Conservation (phyloP, 2,888 invertebrate genomes). For the Doris montereyensis region DNA sequence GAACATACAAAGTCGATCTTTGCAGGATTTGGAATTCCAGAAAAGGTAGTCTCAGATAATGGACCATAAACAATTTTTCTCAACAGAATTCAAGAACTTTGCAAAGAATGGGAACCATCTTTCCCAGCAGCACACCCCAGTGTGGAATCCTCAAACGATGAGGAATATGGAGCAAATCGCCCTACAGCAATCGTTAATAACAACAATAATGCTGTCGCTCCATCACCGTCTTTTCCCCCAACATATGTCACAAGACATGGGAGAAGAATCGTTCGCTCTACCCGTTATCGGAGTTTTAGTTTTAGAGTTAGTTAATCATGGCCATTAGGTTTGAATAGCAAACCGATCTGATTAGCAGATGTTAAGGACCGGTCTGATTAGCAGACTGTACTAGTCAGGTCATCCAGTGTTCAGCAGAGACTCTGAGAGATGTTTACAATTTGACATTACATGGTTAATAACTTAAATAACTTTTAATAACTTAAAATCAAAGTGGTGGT, state of each 20-base stretch:
- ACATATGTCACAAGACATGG: neutral
- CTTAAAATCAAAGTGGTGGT: too few species aligned
- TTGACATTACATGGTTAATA: too few species aligned
- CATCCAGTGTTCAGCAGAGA: too few species aligned
- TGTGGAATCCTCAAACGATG: neutral
- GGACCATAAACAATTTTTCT: too few species aligned
- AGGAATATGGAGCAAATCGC: neutral
- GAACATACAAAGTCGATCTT: neutral
- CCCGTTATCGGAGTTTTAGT: neutral
- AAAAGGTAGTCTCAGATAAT: neutral
- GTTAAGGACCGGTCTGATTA: neutral
- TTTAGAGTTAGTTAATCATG: neutral
- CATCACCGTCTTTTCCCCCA: neutral
- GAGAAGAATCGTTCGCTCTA: neutral
- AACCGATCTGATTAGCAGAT: neutral
- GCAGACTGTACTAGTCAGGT: too few species aligned
- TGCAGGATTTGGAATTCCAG: constrained; percentile 20
- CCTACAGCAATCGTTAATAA: neutral
- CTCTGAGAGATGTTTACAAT: too few species aligned
- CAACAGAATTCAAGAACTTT: too few species aligned
- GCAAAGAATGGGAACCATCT: neutral
- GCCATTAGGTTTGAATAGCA: neutral
- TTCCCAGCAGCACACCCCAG: too few species aligned
- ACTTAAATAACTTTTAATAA: too few species aligned
- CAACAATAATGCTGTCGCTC: neutral